Base-by-base conservation (phyloP, 2,888 invertebrate species). In the Masnerella sp. region DNA sequence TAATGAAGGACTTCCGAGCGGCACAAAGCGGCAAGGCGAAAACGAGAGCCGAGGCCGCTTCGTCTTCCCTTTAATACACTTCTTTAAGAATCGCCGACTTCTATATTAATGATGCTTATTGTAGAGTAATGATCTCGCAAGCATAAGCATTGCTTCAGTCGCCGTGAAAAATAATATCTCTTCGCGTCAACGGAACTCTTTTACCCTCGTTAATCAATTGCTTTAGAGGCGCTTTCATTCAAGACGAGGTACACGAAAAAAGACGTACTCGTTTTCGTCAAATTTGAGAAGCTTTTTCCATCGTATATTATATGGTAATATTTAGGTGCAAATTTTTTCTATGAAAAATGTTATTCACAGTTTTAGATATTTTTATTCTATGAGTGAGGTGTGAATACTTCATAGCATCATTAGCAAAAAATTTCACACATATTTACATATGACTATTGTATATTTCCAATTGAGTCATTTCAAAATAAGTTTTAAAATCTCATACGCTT, bases 21-120 rank as follows among this genome's bases (percentile, higher is more conserved):
- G 52, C 61, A 65, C 69, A 72, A 75, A 72, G 69, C 58, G 56
- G 42, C 67, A 61, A 47, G 52, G 69, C 64, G 68, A 75, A 75
- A 75, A 72, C 69, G 71, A 68, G 75, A 58, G 65, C 20, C 61
- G 49, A 51, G 28, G 68, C 42, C 64, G 68, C 68, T 64, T 68
- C 68, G 75, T 43, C 68, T 62, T 64, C 62, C 25, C 70, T 75
- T 70, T 61, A 70, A 75, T 67, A 62, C 52, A 62, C 58, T 70
- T 75, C 74, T 75, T 68, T 71, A 68, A 54, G 68, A 68, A 75
- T 68, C 43, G 68, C 36, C 38, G 58, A 47, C 40, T 68, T 68
- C 71, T 59, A 64, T 68, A 75, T 71, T 71, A 75, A 75, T 68
- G 75, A 75, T 71, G 71, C 75, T 71, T 71, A 75, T 75, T 71